These are phyloP conservation scores for Pangasianodon hypophthalmus DNA, from an alignment of 2,113 vertebrate genomes.

Conservation along the genomic window DNA sequence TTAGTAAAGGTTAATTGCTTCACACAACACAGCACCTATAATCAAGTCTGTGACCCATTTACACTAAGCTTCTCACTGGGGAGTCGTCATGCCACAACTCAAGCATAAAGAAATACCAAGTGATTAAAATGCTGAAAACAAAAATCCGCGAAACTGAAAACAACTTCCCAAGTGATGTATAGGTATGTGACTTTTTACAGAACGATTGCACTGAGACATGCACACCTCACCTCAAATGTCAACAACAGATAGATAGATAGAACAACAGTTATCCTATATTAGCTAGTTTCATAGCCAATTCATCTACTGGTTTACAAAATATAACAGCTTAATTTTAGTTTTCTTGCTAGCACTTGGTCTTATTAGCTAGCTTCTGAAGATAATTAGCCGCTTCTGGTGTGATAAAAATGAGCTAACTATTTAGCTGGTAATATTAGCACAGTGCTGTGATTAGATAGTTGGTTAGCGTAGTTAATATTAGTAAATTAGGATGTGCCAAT, in stretches of 20 bases:
- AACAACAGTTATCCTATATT: neutral
- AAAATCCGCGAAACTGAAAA: neutral
- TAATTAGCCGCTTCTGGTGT: neutral
- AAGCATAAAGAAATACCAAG: constrained; percentile 6
- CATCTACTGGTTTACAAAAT: neutral
- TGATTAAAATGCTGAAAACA: constrained; percentile 10
- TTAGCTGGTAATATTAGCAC: neutral
- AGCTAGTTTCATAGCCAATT: neutral
- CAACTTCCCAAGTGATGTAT: neutral
- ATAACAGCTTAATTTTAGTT: neutral
- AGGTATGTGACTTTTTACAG: constrained; percentile 9
- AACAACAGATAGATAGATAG: neutral
- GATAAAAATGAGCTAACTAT: neutral
- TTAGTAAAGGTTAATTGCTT: neutral
- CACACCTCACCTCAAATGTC: constrained; percentile 16
- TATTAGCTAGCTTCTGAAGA: neutral
- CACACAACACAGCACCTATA: neutral
- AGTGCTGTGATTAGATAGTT: neutral
- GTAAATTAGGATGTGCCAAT: neutral
- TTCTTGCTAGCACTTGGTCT: neutral
- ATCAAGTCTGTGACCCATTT: neutral
- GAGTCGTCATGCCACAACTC: neutral
- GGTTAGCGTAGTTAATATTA: neutral
- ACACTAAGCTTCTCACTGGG: neutral
- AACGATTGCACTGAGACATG: neutral